Evolutionary conservation across 2,888 invertebrate genomes (phyloP).

Genomic region (Stenodera caucasica): DNA sequence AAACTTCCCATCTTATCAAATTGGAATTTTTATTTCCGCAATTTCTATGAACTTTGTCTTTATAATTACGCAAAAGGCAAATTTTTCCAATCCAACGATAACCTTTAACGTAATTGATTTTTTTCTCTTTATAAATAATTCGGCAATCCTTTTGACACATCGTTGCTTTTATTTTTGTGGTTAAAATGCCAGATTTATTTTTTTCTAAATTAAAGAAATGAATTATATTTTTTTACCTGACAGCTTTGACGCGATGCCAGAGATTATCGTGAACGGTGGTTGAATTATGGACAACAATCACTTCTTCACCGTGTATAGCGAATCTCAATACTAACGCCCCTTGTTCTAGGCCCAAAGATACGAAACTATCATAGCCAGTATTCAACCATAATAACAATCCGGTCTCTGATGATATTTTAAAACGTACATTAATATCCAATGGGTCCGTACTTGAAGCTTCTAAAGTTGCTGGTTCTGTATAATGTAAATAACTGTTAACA

Average conservation of each 20-base stretch:
- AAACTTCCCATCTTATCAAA: no score
- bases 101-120: no score
- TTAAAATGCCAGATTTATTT: no score
- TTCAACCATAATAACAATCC: slow-evolving; percentile 89
- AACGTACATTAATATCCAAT: slow-evolving; percentile 85
- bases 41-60: no score
- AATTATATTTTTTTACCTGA: slow-evolving; percentile 60
- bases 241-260: slow-evolving; percentile 78
- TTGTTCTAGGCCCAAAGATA: slow-evolving; percentile 80
- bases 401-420: slow-evolving; percentile 70
- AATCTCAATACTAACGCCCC: slow-evolving; percentile 77
- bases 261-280: slow-evolving; percentile 87
- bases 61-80: no score
- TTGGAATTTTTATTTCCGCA: no score
- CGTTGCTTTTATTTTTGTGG: no score
- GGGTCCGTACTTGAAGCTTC: slow-evolving; percentile 82
- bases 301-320: slow-evolving; percentile 86
- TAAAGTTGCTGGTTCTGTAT: slow-evolving; percentile 83
- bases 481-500: slow-evolving; percentile 82
- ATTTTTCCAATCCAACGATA: no score
- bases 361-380: slow-evolving; percentile 71
- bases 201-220: no score
- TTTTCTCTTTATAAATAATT: no score
- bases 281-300: slow-evolving; percentile 79
- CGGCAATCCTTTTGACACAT: no score